Percentiles rank a stretch among this genome's conserved stretches.
These are phyloP conservation scores for Anthopleura xanthogrammica DNA, from an alignment of 92 coral and sea anemone species.

Conservation along the genomic window DNA sequence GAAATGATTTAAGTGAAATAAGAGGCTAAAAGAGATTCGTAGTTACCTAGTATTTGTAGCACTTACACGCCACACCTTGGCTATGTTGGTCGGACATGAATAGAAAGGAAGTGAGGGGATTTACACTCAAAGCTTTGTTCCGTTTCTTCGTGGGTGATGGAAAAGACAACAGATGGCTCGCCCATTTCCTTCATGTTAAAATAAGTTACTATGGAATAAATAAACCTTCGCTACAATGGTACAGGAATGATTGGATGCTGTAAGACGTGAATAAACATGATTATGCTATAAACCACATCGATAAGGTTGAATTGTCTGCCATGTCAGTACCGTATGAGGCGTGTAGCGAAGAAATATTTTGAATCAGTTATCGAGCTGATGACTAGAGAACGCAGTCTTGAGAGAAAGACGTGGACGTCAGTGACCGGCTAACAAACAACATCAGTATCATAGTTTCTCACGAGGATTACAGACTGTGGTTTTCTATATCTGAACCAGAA, in stretches of 20 bases:
- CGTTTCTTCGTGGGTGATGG: not conserved
- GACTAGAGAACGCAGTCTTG: not conserved
- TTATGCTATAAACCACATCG: too few species aligned
- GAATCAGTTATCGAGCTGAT: too few species aligned
- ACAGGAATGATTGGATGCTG: too few species aligned
- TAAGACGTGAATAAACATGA: too few species aligned
- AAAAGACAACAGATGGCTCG: not conserved
- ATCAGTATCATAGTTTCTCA: not conserved
- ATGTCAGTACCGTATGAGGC: not conserved
- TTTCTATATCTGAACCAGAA: not conserved
- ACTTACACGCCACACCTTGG: not conserved
- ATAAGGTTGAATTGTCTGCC: too few species aligned
- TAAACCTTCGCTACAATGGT: not conserved
- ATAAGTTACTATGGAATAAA: not conserved
- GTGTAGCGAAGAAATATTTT: too few species aligned
- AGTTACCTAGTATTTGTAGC: too few species aligned
- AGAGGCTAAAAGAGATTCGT: too few species aligned
- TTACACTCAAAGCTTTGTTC: not conserved
- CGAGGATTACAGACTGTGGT: slow-evolving; percentile 7
- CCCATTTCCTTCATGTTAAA: not conserved
- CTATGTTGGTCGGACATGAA: not conserved
- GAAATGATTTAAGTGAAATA: too few species aligned
- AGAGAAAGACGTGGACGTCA: not conserved
- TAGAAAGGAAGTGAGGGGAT: not conserved
- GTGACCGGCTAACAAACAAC: not conserved